Percentiles rank a stretch among this genome's conserved stretches.
Conservation (phyloP, 2,113 vertebrate genomes). For the Etia nguti region DNA sequence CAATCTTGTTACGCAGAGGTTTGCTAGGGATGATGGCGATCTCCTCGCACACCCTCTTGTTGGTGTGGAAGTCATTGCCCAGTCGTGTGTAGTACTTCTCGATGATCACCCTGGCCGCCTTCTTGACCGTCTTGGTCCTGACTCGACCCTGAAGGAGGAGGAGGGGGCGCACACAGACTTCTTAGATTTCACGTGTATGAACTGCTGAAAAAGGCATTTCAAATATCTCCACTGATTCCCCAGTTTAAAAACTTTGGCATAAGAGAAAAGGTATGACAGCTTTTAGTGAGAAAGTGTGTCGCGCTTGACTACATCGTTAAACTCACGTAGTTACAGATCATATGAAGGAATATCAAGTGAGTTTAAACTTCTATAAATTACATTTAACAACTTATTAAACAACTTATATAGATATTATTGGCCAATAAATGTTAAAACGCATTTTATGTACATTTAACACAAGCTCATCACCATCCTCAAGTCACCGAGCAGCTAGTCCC, state of each 20-base stretch:
- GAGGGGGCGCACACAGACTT: background rate
- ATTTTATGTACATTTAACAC: too few relatives aligned
- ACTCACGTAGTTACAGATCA: background rate
- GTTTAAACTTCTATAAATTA: background rate
- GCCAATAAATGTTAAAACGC: background rate
- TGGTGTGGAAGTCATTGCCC: constrained; percentile 96
- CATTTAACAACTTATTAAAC: background rate
- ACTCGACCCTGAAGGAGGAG: constrained; percentile 79
- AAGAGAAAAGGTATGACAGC: background rate
- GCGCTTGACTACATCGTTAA: background rate
- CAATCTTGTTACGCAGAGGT: constrained; percentile 96
- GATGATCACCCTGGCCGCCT: constrained; percentile 93
- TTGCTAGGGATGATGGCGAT: constrained; percentile 99
- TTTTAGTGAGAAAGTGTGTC: background rate
- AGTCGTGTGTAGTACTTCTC: constrained; percentile 98
- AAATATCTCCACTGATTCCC: background rate
- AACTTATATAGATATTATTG: background rate
- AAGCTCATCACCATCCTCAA: background rate
- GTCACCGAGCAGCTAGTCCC: background rate
- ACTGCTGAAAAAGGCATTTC: background rate
- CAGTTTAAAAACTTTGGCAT: background rate
- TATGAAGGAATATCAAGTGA: background rate
- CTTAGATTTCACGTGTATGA: background rate
- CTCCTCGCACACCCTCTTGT: constrained; percentile 97
- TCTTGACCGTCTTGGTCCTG: constrained; percentile 96